Evolutionary conservation across 2,888 invertebrate species (phyloP).

Genomic region (Rhogogaster chlorosoma): DNA sequence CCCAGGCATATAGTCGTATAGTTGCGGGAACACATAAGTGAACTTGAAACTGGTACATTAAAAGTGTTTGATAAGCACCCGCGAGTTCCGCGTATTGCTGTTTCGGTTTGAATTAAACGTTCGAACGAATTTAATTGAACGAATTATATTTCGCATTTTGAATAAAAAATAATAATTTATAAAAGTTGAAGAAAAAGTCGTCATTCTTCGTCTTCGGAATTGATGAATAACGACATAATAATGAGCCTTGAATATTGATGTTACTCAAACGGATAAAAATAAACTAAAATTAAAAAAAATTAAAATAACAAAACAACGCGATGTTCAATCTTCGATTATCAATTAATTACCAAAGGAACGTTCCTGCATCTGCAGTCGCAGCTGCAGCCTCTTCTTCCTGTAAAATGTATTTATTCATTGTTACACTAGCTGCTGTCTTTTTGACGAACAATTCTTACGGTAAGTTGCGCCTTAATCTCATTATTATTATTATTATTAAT

Average conservation of each 20-base stretch:
- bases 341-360: background rate
- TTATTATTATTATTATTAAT: background rate
- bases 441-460: slow-evolving; percentile 11
- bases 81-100: too few species aligned
- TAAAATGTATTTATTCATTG: slow-evolving; percentile 5
- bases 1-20: too few species aligned
- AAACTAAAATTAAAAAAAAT: background rate
- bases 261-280: background rate
- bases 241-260: slow-evolving; percentile 1
- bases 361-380: background rate
- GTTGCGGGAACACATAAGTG: background rate
- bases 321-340: slow-evolving; percentile 6
- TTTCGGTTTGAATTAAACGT: too few species aligned
- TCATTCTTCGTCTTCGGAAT: too few species aligned
- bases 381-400: background rate
- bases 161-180: too few species aligned
- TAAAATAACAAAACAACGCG: background rate
- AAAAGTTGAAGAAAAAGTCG: too few species aligned
- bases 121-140: too few species aligned
- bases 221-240: background rate
- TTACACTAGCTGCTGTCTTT: background rate
- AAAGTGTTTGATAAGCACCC: too few species aligned
- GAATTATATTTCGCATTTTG: too few species aligned
- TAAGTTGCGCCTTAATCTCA: background rate
- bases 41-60: background rate